Base-by-base conservation (phyloP, 2,797 vertebrate species). In the Pangasius macronema region DNA sequence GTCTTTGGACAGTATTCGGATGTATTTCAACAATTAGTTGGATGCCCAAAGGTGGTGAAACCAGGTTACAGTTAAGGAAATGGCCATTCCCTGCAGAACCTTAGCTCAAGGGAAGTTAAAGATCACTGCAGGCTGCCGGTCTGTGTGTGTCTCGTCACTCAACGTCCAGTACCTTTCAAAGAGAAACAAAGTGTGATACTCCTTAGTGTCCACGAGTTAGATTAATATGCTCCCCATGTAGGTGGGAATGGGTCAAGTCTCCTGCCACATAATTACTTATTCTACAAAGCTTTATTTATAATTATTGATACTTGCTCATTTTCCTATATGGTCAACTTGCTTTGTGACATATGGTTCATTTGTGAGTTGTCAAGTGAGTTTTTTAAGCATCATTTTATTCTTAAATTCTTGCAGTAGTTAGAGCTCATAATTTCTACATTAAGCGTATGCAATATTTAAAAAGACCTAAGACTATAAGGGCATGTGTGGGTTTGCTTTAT, bases 1-100 rank as follows among this genome's bases (percentile, higher is more conserved):
- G 86, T 86, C 33, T 36, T 77, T 82, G 80, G 85, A 85, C 77
- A 89, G 83, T 61, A 39, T 59, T 83, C 89, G 86, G 70, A 53
- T 85, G 22, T 82, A 76, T 83, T 84, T 82, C 59, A 24, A 59
- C 49, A 81, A 77, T 67, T 77, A 80, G 42, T 73, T 89, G 65
- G 67, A 67, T 86, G 51, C n/a, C 79, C 55, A 84, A 68, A 76
- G 61, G 68, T 80, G 10, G 6, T 27, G 87, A 70, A 86, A 81
- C 46, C 57, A 83, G 11, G 55, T 39, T 81, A 42, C 6, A 42
- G 36, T 42, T 61, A 42, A 2, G 1, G 22, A 61, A 27, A 27
- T 81, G 33, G 22, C 61, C 13, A 59, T 84, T 79, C 42, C 81
- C 61, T 65, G 18, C 39, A 86, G n/a, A 14, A 76, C 46, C 13